These are phyloP conservation scores for Bombus vancouverensis DNA, from an alignment of 1,140 invertebrate species.

Conservation along the genomic window DNA sequence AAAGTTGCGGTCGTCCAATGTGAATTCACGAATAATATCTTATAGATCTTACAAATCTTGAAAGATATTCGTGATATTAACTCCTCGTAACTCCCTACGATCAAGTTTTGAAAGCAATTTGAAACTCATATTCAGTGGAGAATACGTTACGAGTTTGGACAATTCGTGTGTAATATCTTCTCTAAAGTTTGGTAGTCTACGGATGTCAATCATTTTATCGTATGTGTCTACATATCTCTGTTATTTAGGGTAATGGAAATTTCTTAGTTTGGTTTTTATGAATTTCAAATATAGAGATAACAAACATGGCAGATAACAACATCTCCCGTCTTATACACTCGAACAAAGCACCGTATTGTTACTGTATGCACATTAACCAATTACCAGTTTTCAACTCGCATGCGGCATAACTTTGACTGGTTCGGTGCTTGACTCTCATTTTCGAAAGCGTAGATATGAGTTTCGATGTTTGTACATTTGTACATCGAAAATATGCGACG, in stretches of 20 bases:
- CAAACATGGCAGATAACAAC: not conserved
- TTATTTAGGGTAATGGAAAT: not conserved
- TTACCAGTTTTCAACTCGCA: slow-evolving; percentile 31
- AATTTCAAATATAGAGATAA: not conserved
- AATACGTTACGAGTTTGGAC: too few relatives aligned
- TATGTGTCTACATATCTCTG: too few relatives aligned
- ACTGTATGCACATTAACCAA: slow-evolving; percentile 23
- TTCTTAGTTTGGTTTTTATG: not conserved
- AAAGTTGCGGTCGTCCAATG: too few relatives aligned
- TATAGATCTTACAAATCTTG: too few relatives aligned
- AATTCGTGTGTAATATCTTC: too few relatives aligned
- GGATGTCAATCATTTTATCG: too few relatives aligned
- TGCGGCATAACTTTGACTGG: not conserved
- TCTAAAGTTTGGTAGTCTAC: too few relatives aligned
- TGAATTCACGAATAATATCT: too few relatives aligned
- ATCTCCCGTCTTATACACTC: not conserved
- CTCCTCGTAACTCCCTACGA: too few relatives aligned
- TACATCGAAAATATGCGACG: slow-evolving; percentile 26
- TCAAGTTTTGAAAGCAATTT: too few relatives aligned
- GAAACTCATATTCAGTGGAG: too few relatives aligned
- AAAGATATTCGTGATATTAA: too few relatives aligned
- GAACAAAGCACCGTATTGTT: not conserved
- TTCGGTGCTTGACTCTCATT: slow-evolving; percentile 19
- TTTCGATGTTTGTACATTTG: slow-evolving; percentile 11
- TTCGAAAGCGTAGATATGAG: slow-evolving; percentile 8